Percentiles rank a stretch among this genome's conserved stretches.
phyloP scores from a whole-genome alignment of 2,113 vertebrate species.

The Zootoca vivipara region DNA sequence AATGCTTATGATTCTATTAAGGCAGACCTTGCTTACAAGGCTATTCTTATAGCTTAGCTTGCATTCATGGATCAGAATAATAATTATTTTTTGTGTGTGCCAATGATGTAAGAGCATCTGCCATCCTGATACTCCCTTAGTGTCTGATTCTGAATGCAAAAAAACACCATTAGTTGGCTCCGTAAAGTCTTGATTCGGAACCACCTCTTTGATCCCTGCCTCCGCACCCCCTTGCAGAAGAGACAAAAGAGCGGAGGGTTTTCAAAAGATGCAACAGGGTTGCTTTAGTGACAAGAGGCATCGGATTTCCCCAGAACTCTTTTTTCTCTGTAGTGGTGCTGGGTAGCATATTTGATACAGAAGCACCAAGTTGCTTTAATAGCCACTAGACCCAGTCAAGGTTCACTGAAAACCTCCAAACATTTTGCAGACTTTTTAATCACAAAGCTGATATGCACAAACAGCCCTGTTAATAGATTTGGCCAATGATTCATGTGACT shows the following conservation, averaged over 20 bases:
- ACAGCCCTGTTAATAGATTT: not conserved
- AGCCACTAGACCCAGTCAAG: not conserved
- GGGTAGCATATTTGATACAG: slow-evolving; percentile 26
- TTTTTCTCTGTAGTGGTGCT: slow-evolving; percentile 54
- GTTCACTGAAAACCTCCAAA: slow-evolving; percentile 30
- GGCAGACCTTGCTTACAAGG: slow-evolving; percentile 72
- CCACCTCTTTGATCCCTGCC: slow-evolving; percentile 47
- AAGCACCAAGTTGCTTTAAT: not conserved
- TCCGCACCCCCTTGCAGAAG: slow-evolving; percentile 40
- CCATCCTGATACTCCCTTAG: slow-evolving; percentile 60
- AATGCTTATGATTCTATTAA: slow-evolving; percentile 78
- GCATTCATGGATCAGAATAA: slow-evolving; percentile 67
- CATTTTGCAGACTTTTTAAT: not conserved
- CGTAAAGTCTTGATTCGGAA: slow-evolving; percentile 52
- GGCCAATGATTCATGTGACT: no score
- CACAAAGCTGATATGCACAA: slow-evolving; percentile 19
- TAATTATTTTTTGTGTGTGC: slow-evolving; percentile 59
- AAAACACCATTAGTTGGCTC: slow-evolving; percentile 38
- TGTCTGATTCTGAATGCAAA: slow-evolving; percentile 65
- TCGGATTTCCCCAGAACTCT: slow-evolving; percentile 45
- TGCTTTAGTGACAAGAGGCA: slow-evolving; percentile 55
- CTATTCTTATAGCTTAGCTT: slow-evolving; percentile 65
- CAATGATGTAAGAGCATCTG: slow-evolving; percentile 70
- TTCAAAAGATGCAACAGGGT: slow-evolving; percentile 71
- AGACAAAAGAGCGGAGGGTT: slow-evolving; percentile 24